phyloP scores from a whole-genome alignment of 2,113 vertebrate genomes.

The Scytalopus superciliaris region DNA sequence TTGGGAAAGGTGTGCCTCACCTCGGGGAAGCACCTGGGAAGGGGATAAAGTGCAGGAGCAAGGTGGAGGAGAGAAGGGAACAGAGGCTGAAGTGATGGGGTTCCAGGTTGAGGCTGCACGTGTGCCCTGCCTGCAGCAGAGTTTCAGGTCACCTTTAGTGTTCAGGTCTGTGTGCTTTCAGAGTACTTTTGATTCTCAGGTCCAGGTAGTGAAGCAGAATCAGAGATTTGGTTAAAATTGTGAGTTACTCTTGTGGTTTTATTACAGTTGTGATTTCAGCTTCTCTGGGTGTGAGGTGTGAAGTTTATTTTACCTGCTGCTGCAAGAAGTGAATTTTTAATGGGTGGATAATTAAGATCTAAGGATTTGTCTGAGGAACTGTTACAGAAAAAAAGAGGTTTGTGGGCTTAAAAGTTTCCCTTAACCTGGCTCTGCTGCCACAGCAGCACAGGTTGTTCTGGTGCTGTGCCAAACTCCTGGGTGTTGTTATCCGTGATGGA shows the following conservation, averaged over 20 bases:
- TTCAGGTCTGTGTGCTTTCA: background rate
- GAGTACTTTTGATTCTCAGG: background rate
- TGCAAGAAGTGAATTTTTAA: background rate
- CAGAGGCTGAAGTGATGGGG: background rate
- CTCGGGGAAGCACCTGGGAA: background rate
- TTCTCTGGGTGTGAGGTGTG: background rate
- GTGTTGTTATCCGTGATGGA: background rate
- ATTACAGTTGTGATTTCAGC: background rate
- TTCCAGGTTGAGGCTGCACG: accelerated
- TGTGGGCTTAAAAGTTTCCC: background rate
- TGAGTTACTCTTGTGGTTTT: background rate
- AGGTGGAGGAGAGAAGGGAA: background rate
- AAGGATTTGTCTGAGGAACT: background rate
- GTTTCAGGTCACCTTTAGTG: background rate
- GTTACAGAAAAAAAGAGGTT: accelerated
- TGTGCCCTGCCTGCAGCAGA: background rate
- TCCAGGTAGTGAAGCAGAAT: background rate
- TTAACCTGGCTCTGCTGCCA: background rate
- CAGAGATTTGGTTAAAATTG: background rate
- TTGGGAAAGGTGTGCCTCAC: accelerated
- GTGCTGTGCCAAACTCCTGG: background rate
- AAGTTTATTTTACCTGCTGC: background rate
- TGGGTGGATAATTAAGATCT: background rate
- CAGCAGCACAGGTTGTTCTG: background rate
- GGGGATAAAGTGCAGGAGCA: background rate